Conservation (phyloP, 2,113 vertebrate genomes). For the Scalopus aquaticus region DNA sequence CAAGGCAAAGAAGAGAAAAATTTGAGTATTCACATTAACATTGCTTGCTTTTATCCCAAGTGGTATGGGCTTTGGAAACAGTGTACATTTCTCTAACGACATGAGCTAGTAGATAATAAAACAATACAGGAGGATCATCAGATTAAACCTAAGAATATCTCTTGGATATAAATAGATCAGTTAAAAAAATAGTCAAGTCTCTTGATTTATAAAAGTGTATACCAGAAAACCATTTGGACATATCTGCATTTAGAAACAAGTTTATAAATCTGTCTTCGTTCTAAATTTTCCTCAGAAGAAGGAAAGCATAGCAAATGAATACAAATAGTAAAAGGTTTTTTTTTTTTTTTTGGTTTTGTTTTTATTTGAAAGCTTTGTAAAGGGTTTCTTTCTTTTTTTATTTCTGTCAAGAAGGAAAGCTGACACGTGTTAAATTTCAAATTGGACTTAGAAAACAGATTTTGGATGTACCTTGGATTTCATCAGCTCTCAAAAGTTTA, state of each 20-base stretch:
- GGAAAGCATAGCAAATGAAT: background rate
- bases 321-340: background rate
- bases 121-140: background rate
- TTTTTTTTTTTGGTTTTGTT: background rate
- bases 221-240: background rate
- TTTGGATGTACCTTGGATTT: background rate
- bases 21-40: background rate
- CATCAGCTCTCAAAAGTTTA: conserved; percentile 36
- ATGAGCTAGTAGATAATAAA: background rate
- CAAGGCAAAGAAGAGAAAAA: background rate
- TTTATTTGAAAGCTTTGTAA: background rate
- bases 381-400: background rate
- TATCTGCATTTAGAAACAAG: background rate
- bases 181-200: background rate
- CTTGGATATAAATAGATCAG: background rate
- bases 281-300: background rate
- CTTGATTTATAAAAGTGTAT: background rate
- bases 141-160: background rate
- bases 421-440: conserved; percentile 28
- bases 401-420: background rate
- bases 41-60: background rate
- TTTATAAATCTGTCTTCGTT: conserved; percentile 12
- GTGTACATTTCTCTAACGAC: background rate
- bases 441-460: conserved; percentile 35
- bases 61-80: accelerated